Percentiles rank a stretch among this genome's conserved stretches.
phyloP scores from a whole-genome alignment of 2,888 invertebrate species.

The Psylliodes chrysocephalus region DNA sequence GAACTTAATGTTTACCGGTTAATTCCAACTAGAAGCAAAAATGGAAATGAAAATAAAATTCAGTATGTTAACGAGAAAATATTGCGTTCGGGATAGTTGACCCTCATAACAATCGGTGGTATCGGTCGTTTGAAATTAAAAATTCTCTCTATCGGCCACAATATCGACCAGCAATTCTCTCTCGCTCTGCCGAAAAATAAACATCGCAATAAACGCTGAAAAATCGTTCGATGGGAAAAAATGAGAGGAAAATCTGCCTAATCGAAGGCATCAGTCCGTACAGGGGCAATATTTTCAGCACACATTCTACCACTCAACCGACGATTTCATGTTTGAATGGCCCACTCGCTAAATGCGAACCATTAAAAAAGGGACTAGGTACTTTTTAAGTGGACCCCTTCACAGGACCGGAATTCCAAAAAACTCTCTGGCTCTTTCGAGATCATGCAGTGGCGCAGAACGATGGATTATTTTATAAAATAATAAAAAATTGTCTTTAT shows the following conservation, averaged over 20 bases:
- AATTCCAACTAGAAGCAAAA: no score
- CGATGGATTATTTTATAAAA: no score
- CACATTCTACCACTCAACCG: constrained; percentile 32
- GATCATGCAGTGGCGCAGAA: no score
- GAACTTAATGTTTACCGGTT: no score
- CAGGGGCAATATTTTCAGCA: constrained; percentile 29
- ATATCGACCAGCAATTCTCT: constrained; percentile 9
- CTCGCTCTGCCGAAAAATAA: constrained; percentile 14
- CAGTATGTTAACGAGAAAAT: no score
- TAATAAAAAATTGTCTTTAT: no score
- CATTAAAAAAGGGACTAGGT: constrained; percentile 19
- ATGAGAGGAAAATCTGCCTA: constrained; percentile 27
- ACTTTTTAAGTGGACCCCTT: constrained; percentile 20
- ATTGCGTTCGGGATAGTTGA: no score
- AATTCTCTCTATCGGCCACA: constrained; percentile 6
- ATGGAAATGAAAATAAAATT: no score
- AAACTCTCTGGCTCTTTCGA: no score
- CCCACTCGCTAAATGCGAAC: constrained; percentile 22
- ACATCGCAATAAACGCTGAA: constrained; percentile 20
- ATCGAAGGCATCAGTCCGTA: constrained; percentile 31
- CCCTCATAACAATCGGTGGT: constrained; percentile 22
- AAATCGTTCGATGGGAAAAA: constrained; percentile 25
- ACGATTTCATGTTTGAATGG: constrained; percentile 12
- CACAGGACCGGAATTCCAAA: constrained; percentile 20
- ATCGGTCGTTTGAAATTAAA: constrained; percentile 10